These are phyloP conservation scores for Sisyra nigra DNA, from an alignment of 2,888 invertebrate genomes.

Conservation along the genomic window DNA sequence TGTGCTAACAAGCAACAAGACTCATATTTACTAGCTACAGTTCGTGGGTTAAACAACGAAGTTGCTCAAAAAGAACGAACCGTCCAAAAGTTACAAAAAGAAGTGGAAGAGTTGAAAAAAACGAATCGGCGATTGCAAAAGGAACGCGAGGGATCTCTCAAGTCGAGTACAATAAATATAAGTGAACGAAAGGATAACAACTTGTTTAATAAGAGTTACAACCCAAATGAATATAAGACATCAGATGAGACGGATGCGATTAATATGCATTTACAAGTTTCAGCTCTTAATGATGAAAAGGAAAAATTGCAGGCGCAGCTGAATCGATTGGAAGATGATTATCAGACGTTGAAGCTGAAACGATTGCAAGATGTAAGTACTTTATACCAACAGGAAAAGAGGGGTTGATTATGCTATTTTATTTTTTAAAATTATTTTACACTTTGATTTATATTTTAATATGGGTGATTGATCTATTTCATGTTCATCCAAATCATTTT, in stretches of 20 bases:
- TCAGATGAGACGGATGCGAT: slow-evolving; percentile 27
- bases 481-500: no score
- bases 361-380: slow-evolving; percentile 61
- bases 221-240: slow-evolving; percentile 6
- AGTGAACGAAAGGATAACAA: slow-evolving; percentile 18
- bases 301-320: slow-evolving; percentile 44
- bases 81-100: slow-evolving; percentile 52
- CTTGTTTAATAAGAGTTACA: slow-evolving; percentile 1
- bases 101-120: slow-evolving; percentile 58
- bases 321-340: slow-evolving; percentile 47
- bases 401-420: no score
- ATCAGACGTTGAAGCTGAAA: slow-evolving; percentile 58
- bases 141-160: slow-evolving; percentile 47
- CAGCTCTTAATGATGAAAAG: slow-evolving; percentile 34
- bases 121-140: slow-evolving; percentile 60
- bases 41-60: slow-evolving; percentile 61
- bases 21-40: slow-evolving; percentile 60
- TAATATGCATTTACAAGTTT: slow-evolving; percentile 31
- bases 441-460: no score
- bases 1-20: slow-evolving; percentile 43
- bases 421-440: no score
- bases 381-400: no score
- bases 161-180: slow-evolving; percentile 21
- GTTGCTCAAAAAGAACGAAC: slow-evolving; percentile 57
- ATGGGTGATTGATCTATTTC: no score